These are phyloP conservation scores for Bombus confusus DNA, from an alignment of 1,140 invertebrate genomes.

Conservation along the genomic window DNA sequence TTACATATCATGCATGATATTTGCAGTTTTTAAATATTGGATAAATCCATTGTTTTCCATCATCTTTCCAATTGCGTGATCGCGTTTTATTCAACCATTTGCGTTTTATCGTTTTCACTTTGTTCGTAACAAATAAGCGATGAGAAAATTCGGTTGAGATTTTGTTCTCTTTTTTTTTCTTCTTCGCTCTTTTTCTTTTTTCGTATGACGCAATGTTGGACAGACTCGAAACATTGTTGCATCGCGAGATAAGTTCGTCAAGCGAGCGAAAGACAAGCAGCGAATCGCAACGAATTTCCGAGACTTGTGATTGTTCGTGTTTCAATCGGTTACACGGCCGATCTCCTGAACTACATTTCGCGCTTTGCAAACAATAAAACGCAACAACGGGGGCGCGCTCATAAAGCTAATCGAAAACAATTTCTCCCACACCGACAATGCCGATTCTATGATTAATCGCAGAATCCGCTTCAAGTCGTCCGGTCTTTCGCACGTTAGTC, in stretches of 20 bases:
- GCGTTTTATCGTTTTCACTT: not conserved
- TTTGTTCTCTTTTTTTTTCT: not conserved
- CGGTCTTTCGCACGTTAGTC: not conserved
- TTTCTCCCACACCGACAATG: slow-evolving; percentile 29
- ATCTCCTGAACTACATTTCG: slow-evolving; percentile 43
- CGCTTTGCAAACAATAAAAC: slow-evolving; percentile 49
- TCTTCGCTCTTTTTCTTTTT: not conserved
- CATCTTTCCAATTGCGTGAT: not conserved
- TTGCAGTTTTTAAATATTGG: not conserved
- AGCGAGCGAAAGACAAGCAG: not conserved
- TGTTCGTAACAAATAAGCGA: not conserved
- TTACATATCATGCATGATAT: no score
- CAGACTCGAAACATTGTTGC: not conserved
- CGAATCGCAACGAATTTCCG: slow-evolving; percentile 7
- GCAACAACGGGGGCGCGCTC: slow-evolving; percentile 2
- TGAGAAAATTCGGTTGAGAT: not conserved
- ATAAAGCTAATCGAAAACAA: slow-evolving; percentile 43
- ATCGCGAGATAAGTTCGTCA: not conserved
- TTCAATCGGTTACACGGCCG: slow-evolving; percentile 20
- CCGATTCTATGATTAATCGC: slow-evolving; percentile 27
- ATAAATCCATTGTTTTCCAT: not conserved
- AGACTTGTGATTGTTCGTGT: not conserved
- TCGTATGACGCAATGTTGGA: no score
- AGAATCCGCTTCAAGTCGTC: not conserved
- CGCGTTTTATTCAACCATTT: not conserved